Conservation (phyloP, 2,888 invertebrate species). For the Heterodera filipjevi region DNA sequence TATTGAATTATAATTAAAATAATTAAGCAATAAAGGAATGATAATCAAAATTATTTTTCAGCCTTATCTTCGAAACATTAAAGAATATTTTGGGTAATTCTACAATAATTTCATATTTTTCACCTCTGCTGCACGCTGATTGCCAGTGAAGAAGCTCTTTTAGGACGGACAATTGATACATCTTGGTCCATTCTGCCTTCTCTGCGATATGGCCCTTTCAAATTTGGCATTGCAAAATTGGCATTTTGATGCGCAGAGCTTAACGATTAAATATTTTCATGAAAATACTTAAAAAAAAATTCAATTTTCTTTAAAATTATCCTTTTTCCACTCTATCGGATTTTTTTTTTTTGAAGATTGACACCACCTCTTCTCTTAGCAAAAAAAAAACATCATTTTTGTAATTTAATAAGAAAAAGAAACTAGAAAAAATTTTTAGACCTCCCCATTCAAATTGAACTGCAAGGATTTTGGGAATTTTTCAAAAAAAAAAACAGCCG, state of each 20-base stretch:
- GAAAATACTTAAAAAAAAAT: too few relatives aligned
- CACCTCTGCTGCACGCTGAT: constrained; percentile 1
- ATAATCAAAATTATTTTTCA: background rate
- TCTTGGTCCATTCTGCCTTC: background rate
- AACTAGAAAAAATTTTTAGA: too few relatives aligned
- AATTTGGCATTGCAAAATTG: background rate
- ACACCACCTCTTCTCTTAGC: too few relatives aligned
- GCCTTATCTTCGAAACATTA: too few relatives aligned
- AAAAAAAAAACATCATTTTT: too few relatives aligned
- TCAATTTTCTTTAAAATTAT: background rate
- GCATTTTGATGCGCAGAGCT: background rate
- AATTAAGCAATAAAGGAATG: background rate
- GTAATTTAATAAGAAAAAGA: too few relatives aligned
- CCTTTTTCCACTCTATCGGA: background rate
- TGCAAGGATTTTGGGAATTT: background rate
- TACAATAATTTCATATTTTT: background rate
- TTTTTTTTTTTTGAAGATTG: too few relatives aligned
- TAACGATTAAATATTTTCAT: background rate
- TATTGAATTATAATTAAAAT: background rate
- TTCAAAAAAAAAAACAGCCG: background rate
- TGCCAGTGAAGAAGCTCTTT: constrained; percentile 6
- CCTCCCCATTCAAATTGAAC: too few relatives aligned
- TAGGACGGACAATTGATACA: background rate
- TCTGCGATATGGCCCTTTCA: background rate
- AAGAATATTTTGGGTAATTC: too few relatives aligned